A percentile compares a stretch with the other conserved stretches of the same genome.
These are phyloP conservation scores for Myotis davidii DNA, from an alignment of 2,113 vertebrate species.

Conservation along the genomic window DNA sequence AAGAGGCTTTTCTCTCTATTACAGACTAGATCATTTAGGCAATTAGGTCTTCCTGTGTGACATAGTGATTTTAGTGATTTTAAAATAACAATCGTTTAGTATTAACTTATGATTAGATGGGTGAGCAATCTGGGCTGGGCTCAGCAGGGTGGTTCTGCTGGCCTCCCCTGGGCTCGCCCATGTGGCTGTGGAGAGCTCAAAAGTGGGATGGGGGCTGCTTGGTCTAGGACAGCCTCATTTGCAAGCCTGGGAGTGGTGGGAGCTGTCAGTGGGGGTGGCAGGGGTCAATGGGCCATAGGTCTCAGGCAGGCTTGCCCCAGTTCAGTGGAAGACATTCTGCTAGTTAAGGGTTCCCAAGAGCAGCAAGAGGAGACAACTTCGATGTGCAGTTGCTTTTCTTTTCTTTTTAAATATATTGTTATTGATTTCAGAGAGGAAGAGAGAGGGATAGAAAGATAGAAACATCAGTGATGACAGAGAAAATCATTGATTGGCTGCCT, in stretches of 20 bases:
- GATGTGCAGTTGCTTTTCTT: not conserved
- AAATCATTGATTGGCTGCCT: no score
- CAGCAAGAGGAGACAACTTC: not conserved
- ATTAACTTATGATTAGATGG: not conserved
- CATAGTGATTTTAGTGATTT: not conserved
- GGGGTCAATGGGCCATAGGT: not conserved
- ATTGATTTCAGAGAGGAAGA: no score
- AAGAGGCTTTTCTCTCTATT: not conserved
- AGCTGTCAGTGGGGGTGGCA: not conserved
- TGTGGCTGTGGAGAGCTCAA: not conserved
- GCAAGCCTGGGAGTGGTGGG: not conserved
- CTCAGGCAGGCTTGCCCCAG: not conserved
- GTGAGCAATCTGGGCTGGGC: not conserved
- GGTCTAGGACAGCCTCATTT: not conserved
- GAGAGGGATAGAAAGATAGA: no score
- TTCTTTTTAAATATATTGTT: no score
- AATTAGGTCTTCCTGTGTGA: not conserved
- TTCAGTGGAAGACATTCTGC: not conserved
- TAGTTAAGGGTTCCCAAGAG: not conserved
- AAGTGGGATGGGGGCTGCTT: not conserved
- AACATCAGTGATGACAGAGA: no score
- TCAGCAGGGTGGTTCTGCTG: not conserved
- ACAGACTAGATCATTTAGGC: not conserved
- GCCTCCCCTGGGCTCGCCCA: not conserved
- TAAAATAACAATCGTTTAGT: not conserved